These are phyloP conservation scores for Drosophila neoperkinsi DNA, from an alignment of 2,888 invertebrate species.

Conservation along the genomic window DNA sequence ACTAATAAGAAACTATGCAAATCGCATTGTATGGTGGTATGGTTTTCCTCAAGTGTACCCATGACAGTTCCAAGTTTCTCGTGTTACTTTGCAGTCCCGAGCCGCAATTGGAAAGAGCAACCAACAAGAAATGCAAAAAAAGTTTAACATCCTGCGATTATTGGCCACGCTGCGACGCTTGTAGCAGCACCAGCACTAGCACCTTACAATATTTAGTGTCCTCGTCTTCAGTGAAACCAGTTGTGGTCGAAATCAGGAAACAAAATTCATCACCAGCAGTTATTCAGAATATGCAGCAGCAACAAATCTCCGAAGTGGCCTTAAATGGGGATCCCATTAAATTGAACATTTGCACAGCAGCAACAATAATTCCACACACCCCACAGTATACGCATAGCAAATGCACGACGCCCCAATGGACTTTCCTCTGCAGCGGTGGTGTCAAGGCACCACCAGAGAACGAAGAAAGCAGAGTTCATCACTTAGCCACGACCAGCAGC, in stretches of 20 bases:
- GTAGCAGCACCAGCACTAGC: slow-evolving; percentile 40
- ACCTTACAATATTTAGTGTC: slow-evolving; percentile 27
- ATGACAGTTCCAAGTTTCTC: slow-evolving; percentile 19
- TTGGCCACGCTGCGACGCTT: slow-evolving; percentile 86
- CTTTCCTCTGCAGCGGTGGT: slow-evolving; percentile 74
- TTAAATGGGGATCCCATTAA: slow-evolving; percentile 64
- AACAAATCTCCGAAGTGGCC: slow-evolving; percentile 67
- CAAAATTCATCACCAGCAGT: slow-evolving; percentile 21
- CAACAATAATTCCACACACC: background rate
- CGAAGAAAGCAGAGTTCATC: background rate
- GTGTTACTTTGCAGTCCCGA: slow-evolving; percentile 37
- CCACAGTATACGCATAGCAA: slow-evolving; percentile 1
- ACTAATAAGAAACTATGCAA: background rate
- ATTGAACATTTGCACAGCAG: slow-evolving; percentile 32
- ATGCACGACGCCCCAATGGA: slow-evolving; percentile 65
- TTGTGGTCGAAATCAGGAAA: slow-evolving; percentile 9
- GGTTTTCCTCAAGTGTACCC: background rate
- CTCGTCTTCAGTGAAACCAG: slow-evolving; percentile 15
- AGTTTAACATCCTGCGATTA: slow-evolving; percentile 86
- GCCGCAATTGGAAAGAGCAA: background rate
- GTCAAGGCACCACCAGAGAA: slow-evolving; percentile 16
- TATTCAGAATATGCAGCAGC: slow-evolving; percentile 22
- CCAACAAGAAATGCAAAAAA: slow-evolving; percentile 55
- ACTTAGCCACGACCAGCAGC: background rate
- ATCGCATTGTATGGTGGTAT: background rate